These are phyloP conservation scores for Bugulina stolonifera DNA, from an alignment of 2,888 invertebrate species.

Conservation along the genomic window DNA sequence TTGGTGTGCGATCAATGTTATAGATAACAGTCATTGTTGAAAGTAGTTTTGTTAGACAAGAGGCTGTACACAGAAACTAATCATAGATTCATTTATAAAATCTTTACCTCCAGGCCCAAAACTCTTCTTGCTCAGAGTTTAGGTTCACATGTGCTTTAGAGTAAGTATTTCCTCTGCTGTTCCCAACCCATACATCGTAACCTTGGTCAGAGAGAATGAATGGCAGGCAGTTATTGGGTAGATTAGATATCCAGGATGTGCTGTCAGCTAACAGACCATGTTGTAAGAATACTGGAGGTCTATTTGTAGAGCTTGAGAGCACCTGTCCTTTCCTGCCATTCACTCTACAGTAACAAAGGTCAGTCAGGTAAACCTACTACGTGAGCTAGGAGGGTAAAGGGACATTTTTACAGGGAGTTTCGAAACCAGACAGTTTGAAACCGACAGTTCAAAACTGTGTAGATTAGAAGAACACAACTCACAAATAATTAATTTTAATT, in stretches of 20 bases:
- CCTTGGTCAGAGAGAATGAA: constrained; percentile 56
- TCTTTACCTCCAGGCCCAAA: constrained; percentile 68
- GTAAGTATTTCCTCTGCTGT: constrained; percentile 75
- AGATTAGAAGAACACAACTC: too few species aligned
- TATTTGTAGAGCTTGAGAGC: not conserved
- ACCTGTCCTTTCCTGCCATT: constrained; percentile 4
- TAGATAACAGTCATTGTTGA: too few species aligned
- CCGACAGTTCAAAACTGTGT: too few species aligned
- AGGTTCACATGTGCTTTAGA: constrained; percentile 62
- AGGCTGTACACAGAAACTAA: too few species aligned
- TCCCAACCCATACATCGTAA: constrained; percentile 74
- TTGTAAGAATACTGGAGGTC: constrained; percentile 49
- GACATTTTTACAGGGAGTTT: too few species aligned
- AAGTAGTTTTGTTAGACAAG: too few species aligned
- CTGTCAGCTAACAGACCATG: constrained; percentile 71
- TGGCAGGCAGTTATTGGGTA: constrained; percentile 66
- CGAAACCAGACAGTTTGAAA: too few species aligned
- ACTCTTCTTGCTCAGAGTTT: constrained; percentile 58
- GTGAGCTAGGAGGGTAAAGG: too few species aligned
- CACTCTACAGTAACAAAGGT: not conserved
- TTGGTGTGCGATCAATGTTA: too few species aligned
- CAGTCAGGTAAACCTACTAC: too few species aligned
- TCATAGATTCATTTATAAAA: too few species aligned
- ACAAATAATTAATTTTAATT: too few species aligned
- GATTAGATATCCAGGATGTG: constrained; percentile 70